Evolutionary conservation across 53 echinoderm and acorn worm genomes (phyloP).

Genomic region (Arbacia lixula): DNA sequence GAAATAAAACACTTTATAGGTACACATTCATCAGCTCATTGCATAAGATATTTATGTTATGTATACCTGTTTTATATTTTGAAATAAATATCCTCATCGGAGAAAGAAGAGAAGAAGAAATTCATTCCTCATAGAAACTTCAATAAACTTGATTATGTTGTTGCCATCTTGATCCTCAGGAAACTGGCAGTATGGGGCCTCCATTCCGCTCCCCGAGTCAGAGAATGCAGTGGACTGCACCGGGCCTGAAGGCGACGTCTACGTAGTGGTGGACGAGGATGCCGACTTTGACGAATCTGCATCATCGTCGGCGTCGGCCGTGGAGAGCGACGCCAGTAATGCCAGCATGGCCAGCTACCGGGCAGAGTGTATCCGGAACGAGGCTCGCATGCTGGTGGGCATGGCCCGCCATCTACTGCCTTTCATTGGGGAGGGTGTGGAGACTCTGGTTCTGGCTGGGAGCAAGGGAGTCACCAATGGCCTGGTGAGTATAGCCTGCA

Average conservation of each 20-base stretch:
- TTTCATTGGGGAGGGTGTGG: constrained; percentile 78
- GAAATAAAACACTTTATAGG: no score
- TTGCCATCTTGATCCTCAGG: no score
- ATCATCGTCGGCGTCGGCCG: constrained; percentile 67
- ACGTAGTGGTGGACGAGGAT: constrained; percentile 86
- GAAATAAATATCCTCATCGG: no score
- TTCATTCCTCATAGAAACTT: no score
- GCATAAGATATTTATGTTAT: no score
- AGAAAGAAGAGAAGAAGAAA: no score
- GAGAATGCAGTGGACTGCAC: constrained; percentile 43
- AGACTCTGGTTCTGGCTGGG: constrained; percentile 66
- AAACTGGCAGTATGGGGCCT: constrained; percentile 79
- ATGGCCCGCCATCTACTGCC: constrained; percentile 87
- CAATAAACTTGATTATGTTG: no score
- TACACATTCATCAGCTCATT: no score
- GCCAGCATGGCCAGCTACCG: constrained; percentile 47
- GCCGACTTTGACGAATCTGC: constrained; percentile 95
- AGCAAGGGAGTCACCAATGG: constrained; percentile 91
- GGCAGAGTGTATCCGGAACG: constrained; percentile 70
- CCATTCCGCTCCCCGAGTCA: constrained; percentile 5
- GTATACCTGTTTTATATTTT: no score
- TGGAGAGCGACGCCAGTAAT: constrained; percentile 77
- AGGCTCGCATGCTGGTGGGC: constrained; percentile 82
- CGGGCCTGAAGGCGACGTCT: constrained; percentile 16
- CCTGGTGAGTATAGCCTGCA: constrained; percentile 90